Evolutionary conservation across 2,797 vertebrate genomes (phyloP).

Genomic region (Falco concolor): DNA sequence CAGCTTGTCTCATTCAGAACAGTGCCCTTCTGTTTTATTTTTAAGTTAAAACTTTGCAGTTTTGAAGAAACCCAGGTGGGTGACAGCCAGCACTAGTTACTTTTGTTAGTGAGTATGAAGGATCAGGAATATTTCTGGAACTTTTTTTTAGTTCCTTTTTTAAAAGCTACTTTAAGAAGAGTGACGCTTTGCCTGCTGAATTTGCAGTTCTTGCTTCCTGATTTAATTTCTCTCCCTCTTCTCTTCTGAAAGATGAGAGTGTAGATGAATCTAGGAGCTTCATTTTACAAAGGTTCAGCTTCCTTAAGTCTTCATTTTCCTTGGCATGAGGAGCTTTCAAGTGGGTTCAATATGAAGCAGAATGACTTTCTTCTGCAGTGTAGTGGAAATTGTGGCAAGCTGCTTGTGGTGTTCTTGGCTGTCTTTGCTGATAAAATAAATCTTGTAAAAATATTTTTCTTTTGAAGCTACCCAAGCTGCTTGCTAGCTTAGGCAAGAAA

Average conservation of each 20-base stretch:
- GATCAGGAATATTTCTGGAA: background rate
- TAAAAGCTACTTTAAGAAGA: background rate
- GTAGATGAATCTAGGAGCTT: background rate
- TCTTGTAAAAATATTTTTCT: background rate
- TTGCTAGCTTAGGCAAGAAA: background rate
- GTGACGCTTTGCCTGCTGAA: background rate
- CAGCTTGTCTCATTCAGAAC: background rate
- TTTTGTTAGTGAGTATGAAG: background rate
- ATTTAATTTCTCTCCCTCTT: background rate
- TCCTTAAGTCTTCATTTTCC: background rate
- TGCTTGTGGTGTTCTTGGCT: background rate
- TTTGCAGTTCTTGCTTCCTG: background rate
- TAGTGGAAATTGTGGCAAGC: background rate
- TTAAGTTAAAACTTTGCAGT: background rate
- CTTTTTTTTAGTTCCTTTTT: background rate
- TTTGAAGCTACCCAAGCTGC: background rate
- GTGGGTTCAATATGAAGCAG: background rate
- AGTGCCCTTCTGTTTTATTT: background rate
- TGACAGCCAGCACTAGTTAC: background rate
- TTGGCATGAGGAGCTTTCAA: background rate
- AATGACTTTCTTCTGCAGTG: background rate
- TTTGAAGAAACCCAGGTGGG: background rate
- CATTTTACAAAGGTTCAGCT: background rate
- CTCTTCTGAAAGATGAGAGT: background rate
- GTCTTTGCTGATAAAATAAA: background rate